phyloP scores from a whole-genome alignment of 1,140 invertebrate genomes.

The Drosophila equinoxialis region DNA sequence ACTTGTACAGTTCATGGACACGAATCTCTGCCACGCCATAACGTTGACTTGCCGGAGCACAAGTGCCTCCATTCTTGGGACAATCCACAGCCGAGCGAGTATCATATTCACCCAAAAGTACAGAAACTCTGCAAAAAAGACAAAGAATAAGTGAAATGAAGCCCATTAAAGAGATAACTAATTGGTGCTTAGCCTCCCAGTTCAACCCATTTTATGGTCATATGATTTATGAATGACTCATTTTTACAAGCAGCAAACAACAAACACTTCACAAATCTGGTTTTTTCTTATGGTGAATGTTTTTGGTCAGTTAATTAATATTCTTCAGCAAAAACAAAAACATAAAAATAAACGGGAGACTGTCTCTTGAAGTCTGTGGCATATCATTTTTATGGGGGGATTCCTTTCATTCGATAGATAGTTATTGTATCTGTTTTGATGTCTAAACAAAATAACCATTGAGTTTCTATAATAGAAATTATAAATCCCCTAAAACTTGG shows the following conservation, averaged over 20 bases:
- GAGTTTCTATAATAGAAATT: not conserved
- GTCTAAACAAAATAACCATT: not conserved
- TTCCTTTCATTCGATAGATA: conserved; percentile 26
- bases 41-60: conserved; percentile 52
- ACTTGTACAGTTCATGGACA: conserved; percentile 83
- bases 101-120: conserved; percentile 85
- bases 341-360: conserved; percentile 25
- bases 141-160: conserved; percentile 15
- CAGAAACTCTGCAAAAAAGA: conserved; percentile 61
- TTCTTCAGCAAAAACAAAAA: conserved; percentile 25
- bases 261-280: conserved; percentile 56
- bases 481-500: conserved; percentile 1
- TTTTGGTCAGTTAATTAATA: conserved; percentile 58
- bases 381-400: conserved; percentile 48
- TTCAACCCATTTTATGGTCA: not conserved
- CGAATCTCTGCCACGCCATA: conserved; percentile 75
- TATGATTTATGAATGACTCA: conserved; percentile 50
- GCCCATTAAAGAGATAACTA: conserved; percentile 59
- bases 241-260: conserved; percentile 37
- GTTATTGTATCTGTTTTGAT: conserved; percentile 1
- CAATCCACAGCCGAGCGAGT: conserved; percentile 83
- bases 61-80: conserved; percentile 56
- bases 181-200: conserved; percentile 45
- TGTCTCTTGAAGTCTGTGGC: conserved; percentile 7
- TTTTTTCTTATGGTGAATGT: conserved; percentile 22